Conservation (phyloP, 1,140 invertebrate species). For the Macrotrachela quadricornifera region DNA sequence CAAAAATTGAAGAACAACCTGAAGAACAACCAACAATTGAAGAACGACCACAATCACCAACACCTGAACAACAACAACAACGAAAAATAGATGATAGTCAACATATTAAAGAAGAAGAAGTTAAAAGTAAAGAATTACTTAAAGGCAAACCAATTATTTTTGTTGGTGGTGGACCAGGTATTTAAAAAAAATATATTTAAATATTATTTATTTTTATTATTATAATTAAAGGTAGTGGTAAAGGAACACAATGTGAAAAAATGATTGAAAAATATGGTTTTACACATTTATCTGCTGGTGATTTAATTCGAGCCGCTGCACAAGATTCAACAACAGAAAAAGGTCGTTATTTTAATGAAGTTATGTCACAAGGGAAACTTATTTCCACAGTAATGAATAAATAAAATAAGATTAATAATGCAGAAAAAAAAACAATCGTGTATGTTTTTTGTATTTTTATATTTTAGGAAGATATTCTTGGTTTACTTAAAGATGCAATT, state of each 20-base stretch:
- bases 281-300: conserved; percentile 63
- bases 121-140: neutral
- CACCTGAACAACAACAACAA: too few relatives aligned
- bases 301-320: conserved; percentile 67
- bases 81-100: too few relatives aligned
- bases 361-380: conserved; percentile 69
- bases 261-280: conserved; percentile 62
- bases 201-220: too few relatives aligned
- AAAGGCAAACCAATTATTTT: neutral
- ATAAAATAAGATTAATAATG: too few relatives aligned
- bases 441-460: too few relatives aligned
- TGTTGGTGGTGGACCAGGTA: neutral
- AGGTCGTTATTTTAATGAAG: conserved; percentile 49
- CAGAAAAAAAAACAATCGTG: too few relatives aligned
- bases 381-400: conserved; percentile 37
- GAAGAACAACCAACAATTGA: too few relatives aligned
- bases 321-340: conserved; percentile 48
- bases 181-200: too few relatives aligned
- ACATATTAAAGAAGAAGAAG: too few relatives aligned
- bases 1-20: too few relatives aligned
- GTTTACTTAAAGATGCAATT: conserved; percentile 26
- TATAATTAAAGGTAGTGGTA: conserved; percentile 45
- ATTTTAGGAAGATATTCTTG: conserved; percentile 32
- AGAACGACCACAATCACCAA: too few relatives aligned
- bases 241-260: conserved; percentile 58